These are phyloP conservation scores for Accipiter cooperii DNA, from an alignment of 2,113 vertebrate species.

Conservation along the genomic window DNA sequence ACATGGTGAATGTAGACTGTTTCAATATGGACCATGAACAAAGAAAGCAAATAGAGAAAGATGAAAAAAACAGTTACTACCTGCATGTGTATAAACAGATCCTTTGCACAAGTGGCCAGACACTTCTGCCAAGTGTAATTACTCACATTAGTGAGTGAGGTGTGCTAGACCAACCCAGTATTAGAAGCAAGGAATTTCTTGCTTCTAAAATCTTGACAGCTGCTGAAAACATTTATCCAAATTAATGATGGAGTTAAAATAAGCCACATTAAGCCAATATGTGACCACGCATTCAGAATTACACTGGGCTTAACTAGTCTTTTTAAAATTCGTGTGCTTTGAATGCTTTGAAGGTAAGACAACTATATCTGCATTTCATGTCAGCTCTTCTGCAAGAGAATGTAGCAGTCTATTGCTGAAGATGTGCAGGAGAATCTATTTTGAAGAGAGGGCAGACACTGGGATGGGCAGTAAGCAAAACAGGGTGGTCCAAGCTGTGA, in stretches of 20 bases:
- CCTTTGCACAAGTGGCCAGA: not conserved
- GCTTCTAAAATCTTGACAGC: not conserved
- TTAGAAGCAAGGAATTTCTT: not conserved
- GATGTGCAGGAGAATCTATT: not conserved
- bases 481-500: fast-evolving
- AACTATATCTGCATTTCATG: not conserved
- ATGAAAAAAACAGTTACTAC: not conserved
- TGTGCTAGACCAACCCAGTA: not conserved
- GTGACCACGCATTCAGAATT: not conserved
- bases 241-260: not conserved
- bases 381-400: not conserved
- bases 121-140: not conserved
- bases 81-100: not conserved
- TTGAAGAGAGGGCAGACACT: not conserved
- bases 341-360: not conserved
- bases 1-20: not conserved
- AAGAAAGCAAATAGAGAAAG: not conserved
- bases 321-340: not conserved
- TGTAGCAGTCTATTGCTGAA: too few relatives aligned
- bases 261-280: not conserved
- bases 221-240: not conserved
- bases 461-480: not conserved
- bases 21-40: not conserved
- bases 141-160: not conserved
- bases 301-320: not conserved